Evolutionary conservation across 2,113 vertebrate species (phyloP), one percentile per base, ranked within the genome.

Genomic region (Phrynocephalus versicolor): DNA sequence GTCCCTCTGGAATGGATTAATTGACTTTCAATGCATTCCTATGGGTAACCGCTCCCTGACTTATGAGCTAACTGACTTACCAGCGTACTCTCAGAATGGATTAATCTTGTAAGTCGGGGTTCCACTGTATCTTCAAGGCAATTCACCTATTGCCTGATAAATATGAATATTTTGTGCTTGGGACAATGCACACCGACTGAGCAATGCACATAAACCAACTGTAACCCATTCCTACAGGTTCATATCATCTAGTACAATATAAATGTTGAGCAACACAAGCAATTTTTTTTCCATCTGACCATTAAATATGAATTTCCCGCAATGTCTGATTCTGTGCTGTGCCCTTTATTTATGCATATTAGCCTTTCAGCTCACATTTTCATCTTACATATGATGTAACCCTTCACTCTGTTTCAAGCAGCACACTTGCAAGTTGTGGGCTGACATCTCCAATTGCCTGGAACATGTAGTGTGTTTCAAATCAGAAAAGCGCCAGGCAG

Each of bases 381-480:
- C 21, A 79, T 62, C 3, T 1, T 73, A 57, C 33, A 1, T 55
- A n/a, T 78, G 51, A 19, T 27, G 35, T 27, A 84, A 67, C 76
- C 8, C 19, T 79, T 51, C 37, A 72, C 14, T 90, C 60, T 19
- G 3, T 67, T 79, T 81, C 57, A 90, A 74, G 73, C 60, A 19
- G 81, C 15, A 15, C 27, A 35, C 67, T 73, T 84, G 55, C 85
- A 85, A n/a, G 37, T 41, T 39, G 27, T 45, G 37, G 12, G 30
- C 21, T 39, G 10, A 3, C 37, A 62, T 75, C 19, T 81, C 60
- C 21, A 41, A 30, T 1, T 0, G 0, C 9, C 9, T 39, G 33
- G 4, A 41, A 85, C 67, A 89, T 81, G 0, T 2, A 77, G 81
- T 89, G 37, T 62, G 79, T 73, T n/a, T 90, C 85, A 55, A 74